Evolutionary conservation across 2,888 invertebrate genomes (phyloP).

Genomic region (Psylliodes chrysocephalus): DNA sequence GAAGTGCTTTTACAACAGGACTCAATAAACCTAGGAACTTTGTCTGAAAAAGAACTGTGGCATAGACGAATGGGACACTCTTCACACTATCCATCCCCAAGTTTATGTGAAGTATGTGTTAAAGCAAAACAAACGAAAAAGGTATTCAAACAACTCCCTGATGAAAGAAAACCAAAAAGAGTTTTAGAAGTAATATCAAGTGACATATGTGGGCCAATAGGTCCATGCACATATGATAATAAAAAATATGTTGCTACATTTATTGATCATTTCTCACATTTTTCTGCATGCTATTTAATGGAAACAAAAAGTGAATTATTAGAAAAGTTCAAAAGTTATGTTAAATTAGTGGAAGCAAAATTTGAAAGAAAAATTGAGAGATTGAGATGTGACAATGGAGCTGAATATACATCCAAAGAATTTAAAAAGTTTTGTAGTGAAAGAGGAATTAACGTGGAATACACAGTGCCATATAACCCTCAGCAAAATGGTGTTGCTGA

Average conservation of each 20-base stretch:
- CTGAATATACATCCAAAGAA: slow-evolving; percentile 11
- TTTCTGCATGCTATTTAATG: slow-evolving; percentile 22
- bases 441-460: slow-evolving; percentile 8
- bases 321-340: slow-evolving; percentile 28
- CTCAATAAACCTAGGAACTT: neutral
- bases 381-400: slow-evolving; percentile 29
- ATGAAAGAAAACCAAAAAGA: slow-evolving; percentile 29
- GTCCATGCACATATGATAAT: slow-evolving; percentile 32
- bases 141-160: neutral
- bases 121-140: slow-evolving; percentile 27
- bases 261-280: slow-evolving; percentile 36
- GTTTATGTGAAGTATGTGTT: slow-evolving; percentile 20
- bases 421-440: slow-evolving; percentile 1
- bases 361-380: slow-evolving; percentile 5
- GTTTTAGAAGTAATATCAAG: slow-evolving; percentile 31
- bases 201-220: slow-evolving; percentile 34
- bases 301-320: slow-evolving; percentile 27
- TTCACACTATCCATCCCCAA: slow-evolving; percentile 12
- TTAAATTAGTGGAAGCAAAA: slow-evolving; percentile 19
- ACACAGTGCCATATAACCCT: slow-evolving; percentile 9
- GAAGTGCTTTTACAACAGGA: neutral
- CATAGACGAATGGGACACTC: slow-evolving; percentile 32
- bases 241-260: slow-evolving; percentile 35
- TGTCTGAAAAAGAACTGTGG: neutral
- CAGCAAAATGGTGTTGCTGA: slow-evolving; percentile 16